Base-by-base conservation (phyloP, 2,888 invertebrate species). In the Patella caerulea region DNA sequence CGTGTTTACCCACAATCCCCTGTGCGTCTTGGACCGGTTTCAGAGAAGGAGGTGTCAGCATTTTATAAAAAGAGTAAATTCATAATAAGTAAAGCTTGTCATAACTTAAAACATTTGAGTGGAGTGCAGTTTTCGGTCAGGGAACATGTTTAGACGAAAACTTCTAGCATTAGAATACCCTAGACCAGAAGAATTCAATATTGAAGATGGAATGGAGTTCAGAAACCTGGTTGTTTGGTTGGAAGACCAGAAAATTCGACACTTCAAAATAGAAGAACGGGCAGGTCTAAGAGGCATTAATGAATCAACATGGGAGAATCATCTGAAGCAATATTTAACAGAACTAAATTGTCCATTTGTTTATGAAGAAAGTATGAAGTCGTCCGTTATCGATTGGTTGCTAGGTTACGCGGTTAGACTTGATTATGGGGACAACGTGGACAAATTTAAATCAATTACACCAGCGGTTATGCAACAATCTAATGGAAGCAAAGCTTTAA, bases 171-270 rank as follows among this genome's bases (percentile, higher is more conserved):
- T 97, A 76, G 95, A 95, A 77, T 96, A 96, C 91, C 95, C 95
- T 71, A 94, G 95, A 81, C 94, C 95, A 74, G 94, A 94, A 75
- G 94, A 93, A 81, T 94, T 96, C 79, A 94, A 96, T 87, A 92
- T 94, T 73, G 94, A 94, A 98, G 98, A 97, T 93, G 94, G 95
- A 84, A 94, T 94, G 81, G 94, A 95, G 87, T 95, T 96, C 89
- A 94, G 96, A 74, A 95, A 95, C 88, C 93, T 97, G 45, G 94
- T 98, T 34, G 92, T 96, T 1, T 98, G 98, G 98, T 91, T 98
- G 76, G 98, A 98, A 92, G 96, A 97, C 89, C 97, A 97, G 91
- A 97, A 96, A 92, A 97, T 98, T 83, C 94, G 97, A 15, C 95
- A 95, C 84, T 97, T 96, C 85, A 95, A 95, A 89, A 95, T 96